Conservation (phyloP, 2,113 vertebrate genomes). For the Oxyura jamaicensis region DNA sequence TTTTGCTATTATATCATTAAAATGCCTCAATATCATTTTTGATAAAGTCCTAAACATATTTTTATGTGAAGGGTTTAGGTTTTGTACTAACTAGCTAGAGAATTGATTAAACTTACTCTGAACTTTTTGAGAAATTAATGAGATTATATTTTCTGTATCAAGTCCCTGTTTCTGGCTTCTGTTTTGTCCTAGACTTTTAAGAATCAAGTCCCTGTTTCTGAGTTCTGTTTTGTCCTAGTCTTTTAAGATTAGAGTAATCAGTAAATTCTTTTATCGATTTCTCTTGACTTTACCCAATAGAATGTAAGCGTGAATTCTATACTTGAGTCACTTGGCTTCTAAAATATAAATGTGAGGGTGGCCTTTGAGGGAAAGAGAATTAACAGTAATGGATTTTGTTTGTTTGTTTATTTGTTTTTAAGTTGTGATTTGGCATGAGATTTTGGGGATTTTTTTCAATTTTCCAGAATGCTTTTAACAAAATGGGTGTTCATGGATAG, state of each 20-base stretch:
- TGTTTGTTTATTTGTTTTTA: neutral
- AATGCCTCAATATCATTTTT: neutral
- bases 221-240: neutral
- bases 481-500: neutral
- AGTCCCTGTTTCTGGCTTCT: neutral
- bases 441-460: neutral
- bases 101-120: neutral
- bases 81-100: neutral
- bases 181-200: neutral
- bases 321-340: neutral
- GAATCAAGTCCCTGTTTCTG: neutral
- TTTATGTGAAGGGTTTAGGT: neutral
- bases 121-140: neutral
- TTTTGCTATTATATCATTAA: neutral
- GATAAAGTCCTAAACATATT: neutral
- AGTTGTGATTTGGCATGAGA: neutral
- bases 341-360: neutral
- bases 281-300: neutral
- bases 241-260: neutral
- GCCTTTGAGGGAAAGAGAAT: neutral
- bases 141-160: neutral
- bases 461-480: neutral
- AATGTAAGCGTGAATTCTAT: neutral
- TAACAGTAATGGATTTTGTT: neutral
- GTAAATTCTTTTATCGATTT: neutral